phyloP scores from a whole-genome alignment of 1,140 invertebrate genomes.

The Brachionus calyciflorus region DNA sequence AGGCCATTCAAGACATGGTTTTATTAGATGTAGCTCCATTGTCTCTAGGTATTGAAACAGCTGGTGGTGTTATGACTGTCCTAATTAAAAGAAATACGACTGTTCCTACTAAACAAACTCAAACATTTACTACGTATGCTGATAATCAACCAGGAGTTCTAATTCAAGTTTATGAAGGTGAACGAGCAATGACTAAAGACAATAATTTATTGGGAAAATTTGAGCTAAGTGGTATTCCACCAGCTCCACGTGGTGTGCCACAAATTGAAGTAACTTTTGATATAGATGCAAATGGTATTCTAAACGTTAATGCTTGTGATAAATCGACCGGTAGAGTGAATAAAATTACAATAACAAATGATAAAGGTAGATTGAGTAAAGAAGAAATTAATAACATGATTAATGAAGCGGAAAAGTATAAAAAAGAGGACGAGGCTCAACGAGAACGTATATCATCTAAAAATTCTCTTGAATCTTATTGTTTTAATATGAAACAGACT shows the following conservation, averaged over 20 bases:
- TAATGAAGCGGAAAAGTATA: slow-evolving; percentile 90
- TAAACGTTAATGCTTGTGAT: slow-evolving; percentile 63
- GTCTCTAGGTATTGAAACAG: slow-evolving; percentile 93
- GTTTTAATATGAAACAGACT: slow-evolving; percentile 90
- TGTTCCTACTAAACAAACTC: slow-evolving; percentile 90
- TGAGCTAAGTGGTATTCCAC: slow-evolving; percentile 86
- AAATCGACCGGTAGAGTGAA: slow-evolving; percentile 86
- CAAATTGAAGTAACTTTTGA: slow-evolving; percentile 71
- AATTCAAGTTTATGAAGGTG: slow-evolving; percentile 71
- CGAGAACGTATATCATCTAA: slow-evolving; percentile 77
- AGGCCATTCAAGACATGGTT: slow-evolving; percentile 83
- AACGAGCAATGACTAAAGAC: slow-evolving; percentile 67
- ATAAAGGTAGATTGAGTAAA: slow-evolving; percentile 87
- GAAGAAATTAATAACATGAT: slow-evolving; percentile 97
- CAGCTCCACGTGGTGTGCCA: slow-evolving; percentile 87
- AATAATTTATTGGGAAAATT: slow-evolving; percentile 86
- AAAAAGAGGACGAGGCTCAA: slow-evolving; percentile 80
- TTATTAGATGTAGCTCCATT: slow-evolving; percentile 88
- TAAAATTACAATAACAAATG: slow-evolving; percentile 96
- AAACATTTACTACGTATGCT: slow-evolving; percentile 92
- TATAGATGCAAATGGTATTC: slow-evolving; percentile 66
- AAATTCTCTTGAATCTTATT: slow-evolving; percentile 90
- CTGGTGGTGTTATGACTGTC: slow-evolving; percentile 91
- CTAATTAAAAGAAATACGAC: slow-evolving; percentile 92
- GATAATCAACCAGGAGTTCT: slow-evolving; percentile 87